Base-by-base conservation (phyloP, 92 coral and sea anemone species). In the Epizoanthus ramosus region DNA sequence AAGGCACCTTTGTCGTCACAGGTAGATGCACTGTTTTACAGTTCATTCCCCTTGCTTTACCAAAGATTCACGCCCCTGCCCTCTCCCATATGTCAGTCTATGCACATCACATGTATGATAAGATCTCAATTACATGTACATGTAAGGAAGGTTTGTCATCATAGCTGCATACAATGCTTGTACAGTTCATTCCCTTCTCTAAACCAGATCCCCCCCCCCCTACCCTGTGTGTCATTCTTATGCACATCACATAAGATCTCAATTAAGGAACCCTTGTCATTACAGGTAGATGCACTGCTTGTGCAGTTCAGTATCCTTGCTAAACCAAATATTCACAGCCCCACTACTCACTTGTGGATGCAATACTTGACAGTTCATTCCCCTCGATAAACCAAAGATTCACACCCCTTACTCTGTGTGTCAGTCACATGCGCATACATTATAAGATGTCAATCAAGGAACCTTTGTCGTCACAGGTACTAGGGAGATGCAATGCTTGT, bases 221-320 rank as follows among this genome's bases (percentile, higher is more conserved):
- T 3, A 0, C 15, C 54, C 54, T 9, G 15, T 47, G 54, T 47
- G 54, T 47, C 54, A 47, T 15, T 12, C 54, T 5, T 10, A 9
- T 47, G 15, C 54, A 80, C 66, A 10, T 75, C 5, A 87, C 90
- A 47, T 47, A 3, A 3, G 1, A 47, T 8, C 15, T 47, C 54
- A 47, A 47, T 47, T 1, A 64, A 25, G 69, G 6, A 15, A 25
- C 15, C 58, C 19, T 17, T 25, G n/a, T 28, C 18, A 22, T 47
- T 24, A 0, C 70, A 96, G 99, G 97, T 96, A 19, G 99, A 92
- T 64, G 99, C 99, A 6, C 73, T 87, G 12, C 81, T 97, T 59
- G 59, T 97, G n/a, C n/a, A n/a, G n/a, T n/a, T n/a, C n/a, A n/a
- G n/a, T n/a, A n/a, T n/a, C n/a, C n/a, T n/a, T n/a, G n/a, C n/a